A percentile compares a stretch with the other conserved stretches of the same genome.
Conservation (phyloP, 2,113 vertebrate genomes). For the Cochlearius cochlearius region DNA sequence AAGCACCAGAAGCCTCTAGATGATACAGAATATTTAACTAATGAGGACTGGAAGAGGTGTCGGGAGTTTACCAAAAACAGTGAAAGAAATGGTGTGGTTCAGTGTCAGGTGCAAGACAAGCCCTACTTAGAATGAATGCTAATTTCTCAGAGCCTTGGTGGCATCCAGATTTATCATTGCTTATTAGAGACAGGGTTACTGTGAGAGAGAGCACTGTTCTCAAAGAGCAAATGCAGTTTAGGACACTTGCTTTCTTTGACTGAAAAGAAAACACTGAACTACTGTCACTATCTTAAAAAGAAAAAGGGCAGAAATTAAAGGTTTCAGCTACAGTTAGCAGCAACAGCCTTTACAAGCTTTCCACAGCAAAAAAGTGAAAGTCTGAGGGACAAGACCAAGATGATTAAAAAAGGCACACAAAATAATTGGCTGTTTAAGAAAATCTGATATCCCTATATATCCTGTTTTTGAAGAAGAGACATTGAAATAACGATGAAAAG, state of each 20-base stretch:
- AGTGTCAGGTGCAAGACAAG: neutral
- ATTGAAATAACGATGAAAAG: neutral
- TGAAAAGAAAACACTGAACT: neutral
- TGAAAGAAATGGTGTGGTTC: neutral
- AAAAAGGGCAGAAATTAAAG: neutral
- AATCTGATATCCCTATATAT: neutral
- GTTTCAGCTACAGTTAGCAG: neutral
- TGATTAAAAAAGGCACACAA: neutral
- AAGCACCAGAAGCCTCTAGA: neutral
- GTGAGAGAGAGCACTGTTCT: neutral
- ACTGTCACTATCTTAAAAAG: neutral
- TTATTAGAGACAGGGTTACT: neutral
- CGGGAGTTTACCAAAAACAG: neutral
- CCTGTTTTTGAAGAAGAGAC: neutral
- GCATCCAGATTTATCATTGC: neutral
- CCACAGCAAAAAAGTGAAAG: neutral
- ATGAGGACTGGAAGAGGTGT: neutral
- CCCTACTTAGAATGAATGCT: neutral
- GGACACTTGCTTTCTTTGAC: neutral
- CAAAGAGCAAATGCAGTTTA: neutral
- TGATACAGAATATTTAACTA: neutral
- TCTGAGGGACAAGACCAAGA: neutral
- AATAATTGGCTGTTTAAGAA: neutral
- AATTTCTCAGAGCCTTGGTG: neutral
- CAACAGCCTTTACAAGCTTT: neutral